Evolutionary conservation across 2,888 invertebrate genomes (phyloP).

Genomic region (Opisthograptis luteolata): DNA sequence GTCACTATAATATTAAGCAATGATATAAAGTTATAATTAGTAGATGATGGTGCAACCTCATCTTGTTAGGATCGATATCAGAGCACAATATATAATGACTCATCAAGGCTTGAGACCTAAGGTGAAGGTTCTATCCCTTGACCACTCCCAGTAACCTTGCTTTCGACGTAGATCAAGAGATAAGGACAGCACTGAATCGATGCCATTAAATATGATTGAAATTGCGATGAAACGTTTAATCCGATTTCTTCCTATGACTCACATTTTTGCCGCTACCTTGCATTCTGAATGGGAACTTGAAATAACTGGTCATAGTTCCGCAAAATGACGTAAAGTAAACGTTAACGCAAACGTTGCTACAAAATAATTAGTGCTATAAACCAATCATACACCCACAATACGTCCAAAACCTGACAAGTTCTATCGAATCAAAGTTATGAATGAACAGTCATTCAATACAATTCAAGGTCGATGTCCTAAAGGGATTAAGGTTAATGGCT

Average conservation of each 20-base stretch:
- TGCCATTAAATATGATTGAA: slow-evolving; percentile 56
- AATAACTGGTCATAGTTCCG: slow-evolving; percentile 16
- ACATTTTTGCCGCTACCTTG: slow-evolving; percentile 20
- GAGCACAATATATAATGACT: slow-evolving; percentile 70
- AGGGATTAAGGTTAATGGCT: slow-evolving; percentile 73
- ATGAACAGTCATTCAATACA: slow-evolving; percentile 37
- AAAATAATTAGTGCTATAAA: slow-evolving; percentile 27
- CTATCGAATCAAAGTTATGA: slow-evolving; percentile 55
- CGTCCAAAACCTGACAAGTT: slow-evolving; percentile 44
- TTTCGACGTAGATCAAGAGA: slow-evolving; percentile 69
- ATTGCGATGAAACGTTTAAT: slow-evolving; percentile 46
- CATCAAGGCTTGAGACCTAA: slow-evolving; percentile 60
- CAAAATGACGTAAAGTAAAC: slow-evolving; percentile 9
- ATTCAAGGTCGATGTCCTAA: slow-evolving; percentile 68
- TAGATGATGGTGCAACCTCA: slow-evolving; percentile 62
- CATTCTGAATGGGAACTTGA: slow-evolving; percentile 17
- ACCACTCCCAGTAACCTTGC: slow-evolving; percentile 77
- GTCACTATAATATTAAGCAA: slow-evolving; percentile 51
- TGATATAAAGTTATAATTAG: slow-evolving; percentile 67
- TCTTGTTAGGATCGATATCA: slow-evolving; percentile 67
- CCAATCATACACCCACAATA: slow-evolving; percentile 20
- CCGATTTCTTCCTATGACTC: slow-evolving; percentile 42
- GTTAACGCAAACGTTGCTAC: background rate
- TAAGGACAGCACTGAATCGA: slow-evolving; percentile 55
- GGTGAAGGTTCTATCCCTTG: slow-evolving; percentile 78